Evolutionary conservation across 1,140 invertebrate species (phyloP), one percentile per base, ranked within the genome.

Genomic region (Anthonomus grandis): DNA sequence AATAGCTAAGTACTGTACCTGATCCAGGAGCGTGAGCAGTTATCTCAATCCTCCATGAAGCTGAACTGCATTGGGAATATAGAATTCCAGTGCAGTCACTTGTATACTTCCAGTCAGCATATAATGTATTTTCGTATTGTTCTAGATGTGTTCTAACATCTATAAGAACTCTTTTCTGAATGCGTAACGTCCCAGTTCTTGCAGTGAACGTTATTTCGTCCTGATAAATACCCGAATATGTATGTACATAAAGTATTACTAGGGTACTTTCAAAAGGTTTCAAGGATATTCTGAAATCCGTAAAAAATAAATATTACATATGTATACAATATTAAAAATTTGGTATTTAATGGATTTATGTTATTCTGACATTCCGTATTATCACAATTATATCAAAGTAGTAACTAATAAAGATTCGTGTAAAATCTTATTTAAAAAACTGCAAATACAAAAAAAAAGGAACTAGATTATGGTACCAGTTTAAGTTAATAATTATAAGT

Each of bases 21-120:
- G 78, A 76, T 34, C 74, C 71, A 23, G 60, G 57, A 64, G 78
- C 77, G 61, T 73, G 69, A 21, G 74, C 70, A 27, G 65, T 74
- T 10, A 79, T 65, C 27, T 80, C 73, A 3, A 76, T 67, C 15
- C 74, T 78, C 79, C 79, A 81, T 49, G 66, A 67, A 44, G 70
- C 74, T 63, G 76, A 73, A 8, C 66, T 63, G 41, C 79, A 81
- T 18, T 73, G 65, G 22, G 62, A 64, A 6, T 64, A 67, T 3
- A 73, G 49, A 47, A 75, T 70, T 13, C 73, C 73, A 1, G 64
- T 64, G 41, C 79, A 81, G 58, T 80, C 79, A 54, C 75, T 76
- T 36, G 75, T 76, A 38, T 74, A 81, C 10, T 63, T 69, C 41
- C 76, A 76, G 49, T 70, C 65, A 13, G 79, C 59, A 2, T 57